Base-by-base conservation (phyloP, 1,140 invertebrate genomes). In the Aphidius ervi region DNA sequence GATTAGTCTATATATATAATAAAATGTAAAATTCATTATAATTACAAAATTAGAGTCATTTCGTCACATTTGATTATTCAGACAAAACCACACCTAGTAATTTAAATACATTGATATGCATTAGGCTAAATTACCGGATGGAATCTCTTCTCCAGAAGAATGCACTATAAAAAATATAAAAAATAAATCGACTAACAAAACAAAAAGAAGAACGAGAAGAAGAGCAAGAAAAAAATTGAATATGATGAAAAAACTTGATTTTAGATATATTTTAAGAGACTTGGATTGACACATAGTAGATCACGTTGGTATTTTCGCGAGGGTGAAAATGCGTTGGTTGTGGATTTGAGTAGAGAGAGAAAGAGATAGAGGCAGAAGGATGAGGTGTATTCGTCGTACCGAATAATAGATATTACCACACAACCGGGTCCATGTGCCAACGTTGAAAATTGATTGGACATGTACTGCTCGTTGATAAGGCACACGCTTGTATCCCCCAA, bases 381-480 rank as follows among this genome's bases (percentile, higher is more conserved):
- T 10, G 42, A 43, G 37, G n/a, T 4, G 31, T 6, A 52, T 52
- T 5, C 9, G 37, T n/a, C 40, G 31, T 52, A 23, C 31, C 31
- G 67, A 69, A 69, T 69, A 69, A 69, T 68, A 69, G 67, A 69
- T 68, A 69, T 69, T 67, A 68, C 65, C 67, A 67, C 67, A 67
- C 67, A 68, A 69, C 67, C 67, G 68, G 65, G 37, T 40, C 40
- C 63, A 65, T 63, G 65, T 65, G 67, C 67, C 63, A 59, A 58
- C 65, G 63, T 66, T 69, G 67, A 65, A 68, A 69, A 69, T 69
- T 69, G 68, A 69, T 69, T 67, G 67, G 63, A 68, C 68, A 68
- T 67, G 68, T 63, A 68, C 56, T 58, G 62, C 60, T 54, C 59
- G 62, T 65, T 69, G 67, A 69, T 69, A 69, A 69, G 61, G 61